Percentiles rank a stretch among this genome's conserved stretches.
Evolutionary conservation across 2,113 vertebrate genomes (phyloP).

Genomic region (Syngnathoides biaculeatus): DNA sequence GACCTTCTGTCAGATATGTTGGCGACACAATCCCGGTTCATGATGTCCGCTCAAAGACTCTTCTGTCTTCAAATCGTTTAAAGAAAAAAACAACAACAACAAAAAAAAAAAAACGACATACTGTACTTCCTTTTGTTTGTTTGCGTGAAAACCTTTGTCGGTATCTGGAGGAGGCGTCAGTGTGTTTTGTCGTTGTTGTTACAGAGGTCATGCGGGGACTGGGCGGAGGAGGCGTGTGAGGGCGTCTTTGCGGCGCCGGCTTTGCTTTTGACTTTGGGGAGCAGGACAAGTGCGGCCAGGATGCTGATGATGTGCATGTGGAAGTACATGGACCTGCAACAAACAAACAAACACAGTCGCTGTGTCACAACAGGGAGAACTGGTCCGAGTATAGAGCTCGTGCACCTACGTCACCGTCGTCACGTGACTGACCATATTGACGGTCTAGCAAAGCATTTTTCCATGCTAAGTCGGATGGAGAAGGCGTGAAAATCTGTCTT

Average conservation of each 20-base stretch:
- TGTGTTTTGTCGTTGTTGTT: constrained; percentile 73
- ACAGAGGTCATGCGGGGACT: constrained; percentile 52
- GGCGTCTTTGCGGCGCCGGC: constrained; percentile 19
- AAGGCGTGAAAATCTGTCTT: no score
- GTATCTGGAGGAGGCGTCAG: constrained; percentile 40
- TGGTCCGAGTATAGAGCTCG: not conserved
- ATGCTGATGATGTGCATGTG: constrained; percentile 86
- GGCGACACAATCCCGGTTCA: not conserved
- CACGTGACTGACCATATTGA: no score
- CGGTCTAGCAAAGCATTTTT: no score
- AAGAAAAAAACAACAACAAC: no score
- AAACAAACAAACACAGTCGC: constrained; percentile 21
- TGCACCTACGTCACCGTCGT: no score
- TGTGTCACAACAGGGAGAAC: not conserved
- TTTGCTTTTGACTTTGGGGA: constrained; percentile 52
- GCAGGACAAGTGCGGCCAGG: constrained; percentile 78
- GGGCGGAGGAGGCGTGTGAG: constrained; percentile 29
- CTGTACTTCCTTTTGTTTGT: not conserved
- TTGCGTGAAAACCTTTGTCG: not conserved
- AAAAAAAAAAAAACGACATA: not conserved
- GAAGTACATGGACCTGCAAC: constrained; percentile 89
- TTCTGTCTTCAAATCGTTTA: not conserved
- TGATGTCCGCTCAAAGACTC: not conserved
- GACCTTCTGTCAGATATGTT: not conserved
- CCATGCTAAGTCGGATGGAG: no score